These are phyloP conservation scores for Xenopus laevis DNA, from an alignment of 2,113 vertebrate species.

Conservation along the genomic window DNA sequence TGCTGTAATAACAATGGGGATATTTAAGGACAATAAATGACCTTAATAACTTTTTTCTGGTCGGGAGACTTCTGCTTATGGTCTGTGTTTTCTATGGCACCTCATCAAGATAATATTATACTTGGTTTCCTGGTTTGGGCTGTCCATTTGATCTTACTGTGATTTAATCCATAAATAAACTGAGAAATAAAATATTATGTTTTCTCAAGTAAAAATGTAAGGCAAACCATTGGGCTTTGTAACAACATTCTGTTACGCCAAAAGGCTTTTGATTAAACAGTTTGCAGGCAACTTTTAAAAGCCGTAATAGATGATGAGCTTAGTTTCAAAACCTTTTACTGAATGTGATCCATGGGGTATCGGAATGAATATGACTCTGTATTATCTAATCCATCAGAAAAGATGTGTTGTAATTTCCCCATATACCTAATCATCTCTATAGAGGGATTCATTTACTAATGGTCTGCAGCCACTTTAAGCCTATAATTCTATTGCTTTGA, in stretches of 20 bases:
- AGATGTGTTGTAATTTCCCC: too few species aligned
- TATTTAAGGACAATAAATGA: constrained; percentile 36
- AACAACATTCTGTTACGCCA: neutral
- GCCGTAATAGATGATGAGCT: too few species aligned
- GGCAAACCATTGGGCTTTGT: neutral
- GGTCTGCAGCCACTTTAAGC: too few species aligned
- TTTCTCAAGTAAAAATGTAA: neutral
- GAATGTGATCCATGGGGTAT: too few species aligned
- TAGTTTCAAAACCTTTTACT: too few species aligned
- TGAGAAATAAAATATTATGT: neutral
- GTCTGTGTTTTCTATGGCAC: constrained; percentile 26
- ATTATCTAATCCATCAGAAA: too few species aligned
- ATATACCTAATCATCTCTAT: too few species aligned
- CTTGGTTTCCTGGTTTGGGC: constrained; percentile 18
- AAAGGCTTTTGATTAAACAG: too few species aligned
- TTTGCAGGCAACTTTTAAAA: too few species aligned
- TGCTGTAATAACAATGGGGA: constrained; percentile 5
- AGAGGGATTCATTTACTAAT: too few species aligned
- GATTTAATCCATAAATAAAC: constrained; percentile 9
- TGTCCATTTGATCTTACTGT: constrained; percentile 11
- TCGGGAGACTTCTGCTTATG: constrained; percentile 29
- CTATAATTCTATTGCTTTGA: too few species aligned
- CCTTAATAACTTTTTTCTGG: constrained; percentile 15
- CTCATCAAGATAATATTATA: constrained; percentile 33
- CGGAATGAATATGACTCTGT: too few species aligned